Percentiles rank a stretch among this genome's conserved stretches.
phyloP scores from a whole-genome alignment of 2,113 vertebrate species.

The Cepphus grylle region DNA sequence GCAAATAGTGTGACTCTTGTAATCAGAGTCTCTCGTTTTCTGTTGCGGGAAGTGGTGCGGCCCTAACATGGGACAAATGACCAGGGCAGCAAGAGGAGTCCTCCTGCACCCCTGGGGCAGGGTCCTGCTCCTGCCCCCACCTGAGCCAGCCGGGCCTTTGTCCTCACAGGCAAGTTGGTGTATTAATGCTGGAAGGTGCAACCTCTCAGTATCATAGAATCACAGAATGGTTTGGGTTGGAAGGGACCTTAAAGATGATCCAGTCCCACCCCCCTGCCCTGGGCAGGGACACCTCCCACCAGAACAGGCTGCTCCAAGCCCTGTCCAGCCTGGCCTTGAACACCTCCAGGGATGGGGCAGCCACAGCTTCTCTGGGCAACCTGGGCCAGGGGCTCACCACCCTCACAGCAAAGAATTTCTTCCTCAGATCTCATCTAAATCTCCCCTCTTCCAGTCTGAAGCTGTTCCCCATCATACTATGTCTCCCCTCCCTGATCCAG shows the following conservation, averaged over 20 bases:
- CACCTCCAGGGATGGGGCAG: not conserved
- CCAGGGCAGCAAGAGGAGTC: not conserved
- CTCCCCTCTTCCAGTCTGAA: not conserved
- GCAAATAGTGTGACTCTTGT: not conserved
- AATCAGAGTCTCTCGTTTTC: rapidly evolving
- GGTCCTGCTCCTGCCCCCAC: not conserved
- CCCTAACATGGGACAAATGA: not conserved
- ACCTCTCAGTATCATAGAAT: not conserved
- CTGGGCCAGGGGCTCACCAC: too few species aligned
- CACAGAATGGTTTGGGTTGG: not conserved
- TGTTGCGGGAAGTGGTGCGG: not conserved
- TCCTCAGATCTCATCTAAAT: not conserved
- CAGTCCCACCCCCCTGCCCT: not conserved
- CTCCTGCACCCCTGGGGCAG: rapidly evolving
- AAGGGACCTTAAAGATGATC: not conserved
- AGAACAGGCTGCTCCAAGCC: not conserved
- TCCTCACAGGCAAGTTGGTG: not conserved
- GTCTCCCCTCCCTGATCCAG: not conserved
- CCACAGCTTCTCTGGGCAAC: not conserved
- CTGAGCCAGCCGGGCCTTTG: not conserved
- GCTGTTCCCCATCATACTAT: too few species aligned
- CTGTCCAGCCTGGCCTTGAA: not conserved
- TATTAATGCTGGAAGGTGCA: not conserved
- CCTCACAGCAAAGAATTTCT: too few species aligned
- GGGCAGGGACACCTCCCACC: not conserved